Base-by-base conservation (phyloP, 64 coral and sea anemone species). In the Stichodactyla mertensii region DNA sequence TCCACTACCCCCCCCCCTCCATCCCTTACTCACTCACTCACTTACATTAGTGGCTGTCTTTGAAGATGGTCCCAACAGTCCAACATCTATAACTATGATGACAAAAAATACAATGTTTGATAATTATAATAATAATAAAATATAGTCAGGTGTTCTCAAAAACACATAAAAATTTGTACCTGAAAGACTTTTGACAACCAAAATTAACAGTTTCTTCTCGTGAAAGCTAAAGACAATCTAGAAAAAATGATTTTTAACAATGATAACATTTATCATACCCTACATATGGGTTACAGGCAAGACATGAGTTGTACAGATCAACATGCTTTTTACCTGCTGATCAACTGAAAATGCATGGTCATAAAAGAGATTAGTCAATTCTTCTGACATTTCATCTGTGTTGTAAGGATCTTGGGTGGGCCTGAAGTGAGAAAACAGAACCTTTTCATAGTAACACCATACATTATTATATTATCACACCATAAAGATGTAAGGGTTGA, bases 381-480 rank as follows among this genome's bases (percentile, higher is more conserved):
- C 90, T 90, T 92, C 96, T 52, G 96, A 84, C 96, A 98, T 98
- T 62, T 98, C 94, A 71, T 98, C 93, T 24, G 96, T 95, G 52
- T 98, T 92, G 89, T 98, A 98, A 7, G 93, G 67, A 78, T 98
- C 96, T 90, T 92, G 93, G 18, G 86, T 90, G 16, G 88, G 89
- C 82, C 96, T 98, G 54, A 27, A 28, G 52, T n/a, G 45, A 52
- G 5, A 83, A 16, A 20, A 52, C 2, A 80, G 7, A 22, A 45
- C 36, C 36, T 45, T 45, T 0, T 45, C 36, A 45, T 45, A 45
- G 36, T 45, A 45, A 45, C 36, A 45, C 3, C 31, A 58, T 16
- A 88, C 11, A 64, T 82, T 28, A 80, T 31, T 6, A 55, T 10
- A 2, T 22, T 28, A 74, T 51, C 16, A 45, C 36, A 45, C 36